Base-by-base conservation (phyloP, 2,888 invertebrate species). In the Uropetala carovei region DNA sequence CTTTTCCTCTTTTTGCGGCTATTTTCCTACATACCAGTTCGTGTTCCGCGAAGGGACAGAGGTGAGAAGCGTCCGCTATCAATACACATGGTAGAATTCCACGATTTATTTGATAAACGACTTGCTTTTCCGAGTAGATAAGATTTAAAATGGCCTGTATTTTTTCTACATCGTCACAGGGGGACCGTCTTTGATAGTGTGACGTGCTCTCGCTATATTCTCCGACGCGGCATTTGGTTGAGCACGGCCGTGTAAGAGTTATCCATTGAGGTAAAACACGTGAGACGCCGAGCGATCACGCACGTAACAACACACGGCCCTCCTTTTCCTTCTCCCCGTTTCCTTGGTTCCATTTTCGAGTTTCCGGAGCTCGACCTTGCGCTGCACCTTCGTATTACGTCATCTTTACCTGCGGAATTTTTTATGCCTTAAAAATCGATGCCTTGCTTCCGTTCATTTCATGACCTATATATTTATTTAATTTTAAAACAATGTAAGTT, bases 151-250 rank as follows among this genome's bases (percentile, higher is more conserved):
- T 9, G 11, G 11, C 8, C 75, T 8, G 14, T 27, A 27, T 5
- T 60, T 75, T 75, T 75, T 75, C 27, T 75, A 27, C 75, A 13
- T 22, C 27, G 75, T 75, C 5, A 5, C 5, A 43, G 43, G 43
- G 43, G 43, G 75, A 75, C 75, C 75, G n/a, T 68, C n/a, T 18
- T 68, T 68, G 75, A 75, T 75, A 75, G 75, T 75, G 75, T 18
- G 43, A 43, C 43, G 43, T 43, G 43, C 43, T 43, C 43, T 43
- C 43, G 43, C 43, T 43, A 43, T 43, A 43, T 43, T 43, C 43
- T 43, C 43, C 75, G 75, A 13, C 22, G 64, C 64, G 64, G 27
- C 75, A 43, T 43, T 43, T 43, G 43, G 43, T 43, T 5, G 5
- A 43, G 43, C 75, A 27, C 22, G 75, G 22, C 75, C 5, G 68